Base-by-base conservation (phyloP, 2,113 vertebrate genomes). In the Rhea americana region DNA sequence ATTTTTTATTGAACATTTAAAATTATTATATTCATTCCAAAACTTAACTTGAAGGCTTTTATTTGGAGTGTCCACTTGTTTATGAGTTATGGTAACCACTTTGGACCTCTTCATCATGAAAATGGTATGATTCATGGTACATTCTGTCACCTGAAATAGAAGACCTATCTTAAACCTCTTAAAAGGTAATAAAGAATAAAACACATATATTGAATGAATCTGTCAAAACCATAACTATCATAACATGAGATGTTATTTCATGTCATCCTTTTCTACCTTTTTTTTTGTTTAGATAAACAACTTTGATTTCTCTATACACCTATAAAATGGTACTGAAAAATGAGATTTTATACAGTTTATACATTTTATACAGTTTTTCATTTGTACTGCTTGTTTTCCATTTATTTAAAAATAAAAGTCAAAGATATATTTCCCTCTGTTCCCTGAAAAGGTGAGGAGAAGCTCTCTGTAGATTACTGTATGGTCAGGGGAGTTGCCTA, bases 271-370 rank as follows among this genome's bases (percentile, higher is more conserved):
- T 72, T 32, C 28, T 56, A 1, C 1, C 1, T 80, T 90, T 11
- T 72, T 72, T 53, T 72, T 14, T 74, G 4, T 72, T 76, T 82
- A 72, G 47, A 85, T 7, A 81, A 47, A 81, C 78, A 47, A 50
- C 5, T 63, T 91, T 72, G 7, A 9, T 11, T 17, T 74, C 37
- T 70, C 32, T 0, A 0, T 59, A 5, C 53, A 59, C 26, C 37
- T 71, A 30, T 81, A n/a, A 74, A 71, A 67, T 20, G 6, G 15
- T 63, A 58, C 22, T 19, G 43, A 20, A 35, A 84, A 83, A 75
- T 63, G 21, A 88, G 28, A 43, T 68, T 45, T 22, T 16, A 7
- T 37, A 58, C 7, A 43, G 18, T 71, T 90, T 75, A 2, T 24
- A n/a, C n/a, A 43, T 68, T 45, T 22, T 16, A 7, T 37, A 58